A percentile compares a stretch with the other conserved stretches of the same genome.
Conservation (phyloP, 2,888 invertebrate genomes). For the Notocelia uddmanniana region DNA sequence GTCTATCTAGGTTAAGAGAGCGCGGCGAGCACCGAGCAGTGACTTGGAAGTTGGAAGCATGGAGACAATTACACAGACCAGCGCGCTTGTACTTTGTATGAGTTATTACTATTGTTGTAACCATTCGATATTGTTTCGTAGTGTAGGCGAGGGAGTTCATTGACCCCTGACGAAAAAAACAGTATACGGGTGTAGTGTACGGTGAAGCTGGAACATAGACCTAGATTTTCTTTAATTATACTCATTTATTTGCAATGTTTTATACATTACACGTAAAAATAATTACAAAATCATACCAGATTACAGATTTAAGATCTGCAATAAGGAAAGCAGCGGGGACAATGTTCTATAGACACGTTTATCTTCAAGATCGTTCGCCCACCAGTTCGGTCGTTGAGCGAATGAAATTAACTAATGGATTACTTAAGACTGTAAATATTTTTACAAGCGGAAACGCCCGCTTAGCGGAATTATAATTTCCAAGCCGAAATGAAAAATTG, state of each 20-base stretch:
- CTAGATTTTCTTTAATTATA: neutral
- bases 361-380: too few species aligned
- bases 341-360: neutral
- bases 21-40: neutral
- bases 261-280: too few species aligned
- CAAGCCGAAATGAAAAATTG: too few species aligned
- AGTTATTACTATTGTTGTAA: too few species aligned
- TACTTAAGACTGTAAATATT: too few species aligned
- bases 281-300: too few species aligned
- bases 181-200: neutral
- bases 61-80: neutral
- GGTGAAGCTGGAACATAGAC: neutral
- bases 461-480: too few species aligned
- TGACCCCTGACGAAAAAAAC: neutral
- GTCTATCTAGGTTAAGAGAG: slow-evolving; percentile 14
- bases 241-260: too few species aligned
- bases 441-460: too few species aligned
- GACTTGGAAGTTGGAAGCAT: slow-evolving; percentile 1
- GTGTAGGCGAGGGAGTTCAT: slow-evolving; percentile 10
- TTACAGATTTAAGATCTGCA: neutral
- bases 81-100: neutral
- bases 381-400: neutral
- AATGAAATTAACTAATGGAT: neutral
- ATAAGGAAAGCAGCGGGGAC: neutral
- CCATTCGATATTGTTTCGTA: slow-evolving; percentile 15